Evolutionary conservation across 2,797 vertebrate genomes (phyloP), one percentile per base, ranked within the genome.

Genomic region (Eulemur coronatus): DNA sequence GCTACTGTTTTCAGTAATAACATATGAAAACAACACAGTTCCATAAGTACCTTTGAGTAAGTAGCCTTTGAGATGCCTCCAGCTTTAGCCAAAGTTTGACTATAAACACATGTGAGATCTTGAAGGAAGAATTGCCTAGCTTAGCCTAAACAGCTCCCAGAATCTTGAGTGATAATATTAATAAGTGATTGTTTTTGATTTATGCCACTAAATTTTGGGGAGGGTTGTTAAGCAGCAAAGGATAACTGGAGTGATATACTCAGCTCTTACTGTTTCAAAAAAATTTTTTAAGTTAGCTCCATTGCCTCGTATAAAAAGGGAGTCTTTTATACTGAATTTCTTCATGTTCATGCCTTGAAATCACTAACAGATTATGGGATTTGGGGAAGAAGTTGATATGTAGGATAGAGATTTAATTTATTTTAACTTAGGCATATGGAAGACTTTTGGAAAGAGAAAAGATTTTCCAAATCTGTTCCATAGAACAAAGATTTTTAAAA

Each of bases 231-330:
- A 86, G 48, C 43, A 67, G 48, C 38, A 86, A 86, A 81, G 67
- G 59, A 75, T 38, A 69, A 67, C 57, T 80, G 14, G 22, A 90
- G 85, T 81, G 65, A 67, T 69, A 10, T 35, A 67, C 24, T 86
- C 57, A 50, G 11, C 48, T 63, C 14, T 26, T 15, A 69, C 20
- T 72, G 18, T 78, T 48, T 76, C 33, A 59, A 69, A 91, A 52
- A 87, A 70, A n/a, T 65, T 55, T 94, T 81, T n/a, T 81, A 95
- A 91, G 88, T 76, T 91, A 94, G 48, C 20, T 35, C 48, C 38
- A 50, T 59, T 79, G 48, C 41, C 26, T 48, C 20, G 10, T 67
- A 14, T 73, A 57, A 89, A 96, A 95, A 35, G 24, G 43, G 28
- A 96, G 17, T n/a, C 35, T 63, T 80, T 89, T 38, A 70, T 72